Evolutionary conservation across 23 tunicate species (phyloP).

Genomic region (Clavelina lepadiformis): DNA sequence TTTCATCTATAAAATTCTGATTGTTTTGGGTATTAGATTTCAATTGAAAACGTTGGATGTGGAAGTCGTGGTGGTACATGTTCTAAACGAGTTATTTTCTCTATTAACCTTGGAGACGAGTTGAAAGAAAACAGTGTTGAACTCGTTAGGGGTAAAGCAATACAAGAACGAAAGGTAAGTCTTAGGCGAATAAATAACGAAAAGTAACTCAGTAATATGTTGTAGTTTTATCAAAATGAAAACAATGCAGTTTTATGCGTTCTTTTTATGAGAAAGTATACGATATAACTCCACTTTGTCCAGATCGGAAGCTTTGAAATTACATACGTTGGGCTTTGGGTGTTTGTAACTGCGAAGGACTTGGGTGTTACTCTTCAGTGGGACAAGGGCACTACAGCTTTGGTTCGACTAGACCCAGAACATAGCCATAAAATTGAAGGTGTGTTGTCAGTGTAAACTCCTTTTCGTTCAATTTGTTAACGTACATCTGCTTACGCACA

Average conservation of each 20-base stretch:
- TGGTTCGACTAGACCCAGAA: slow-evolving; percentile 76
- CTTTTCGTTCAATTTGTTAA: background rate
- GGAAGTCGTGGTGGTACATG: slow-evolving; percentile 89
- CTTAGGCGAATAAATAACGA: background rate
- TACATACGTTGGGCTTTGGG: slow-evolving; percentile 92
- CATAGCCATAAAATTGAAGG: slow-evolving; percentile 86
- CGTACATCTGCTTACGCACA: too few relatives aligned
- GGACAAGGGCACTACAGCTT: slow-evolving; percentile 81
- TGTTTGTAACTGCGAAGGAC: slow-evolving; percentile 81
- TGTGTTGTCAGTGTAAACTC: slow-evolving; percentile 1
- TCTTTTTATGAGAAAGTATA: too few relatives aligned
- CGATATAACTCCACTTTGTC: background rate
- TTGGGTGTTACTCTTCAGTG: slow-evolving; percentile 92
- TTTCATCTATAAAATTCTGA: background rate
- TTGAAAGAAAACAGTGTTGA: slow-evolving; percentile 68
- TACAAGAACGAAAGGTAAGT: slow-evolving; percentile 71
- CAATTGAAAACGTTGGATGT: slow-evolving; percentile 89
- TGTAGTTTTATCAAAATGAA: background rate
- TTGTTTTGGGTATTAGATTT: slow-evolving; percentile 37
- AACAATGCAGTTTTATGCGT: too few relatives aligned
- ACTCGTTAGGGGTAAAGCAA: slow-evolving; percentile 90
- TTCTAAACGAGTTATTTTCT: slow-evolving; percentile 80
- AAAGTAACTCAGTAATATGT: background rate
- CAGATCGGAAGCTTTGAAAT: slow-evolving; percentile 92
- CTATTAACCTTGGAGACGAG: slow-evolving; percentile 72